A percentile compares a stretch with the other conserved stretches of the same genome.
phyloP scores from a whole-genome alignment of 2,113 vertebrate genomes.

The Pithys albifrons region DNA sequence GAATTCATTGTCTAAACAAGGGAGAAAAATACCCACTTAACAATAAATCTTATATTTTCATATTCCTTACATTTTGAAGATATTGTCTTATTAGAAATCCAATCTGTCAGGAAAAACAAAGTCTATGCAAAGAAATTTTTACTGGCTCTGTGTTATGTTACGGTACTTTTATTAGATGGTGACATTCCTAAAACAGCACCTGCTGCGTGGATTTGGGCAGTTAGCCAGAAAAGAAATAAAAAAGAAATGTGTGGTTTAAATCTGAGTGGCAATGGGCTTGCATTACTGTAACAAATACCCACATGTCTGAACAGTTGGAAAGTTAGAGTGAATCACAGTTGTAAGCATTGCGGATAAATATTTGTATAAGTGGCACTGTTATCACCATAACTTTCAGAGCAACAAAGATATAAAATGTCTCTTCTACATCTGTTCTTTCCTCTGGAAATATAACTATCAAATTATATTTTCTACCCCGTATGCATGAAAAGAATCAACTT shows the following conservation, averaged over 20 bases:
- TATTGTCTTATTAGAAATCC: conserved; percentile 61
- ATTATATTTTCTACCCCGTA: neutral
- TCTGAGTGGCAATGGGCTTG: conserved; percentile 18
- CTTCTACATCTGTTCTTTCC: conserved; percentile 33
- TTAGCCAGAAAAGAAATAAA: conserved; percentile 71
- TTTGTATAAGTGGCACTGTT: neutral
- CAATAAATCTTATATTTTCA: conserved; percentile 27
- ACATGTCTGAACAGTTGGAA: conserved; percentile 54
- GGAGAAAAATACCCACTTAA: neutral
- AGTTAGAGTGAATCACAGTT: conserved; percentile 15
- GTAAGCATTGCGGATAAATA: neutral
- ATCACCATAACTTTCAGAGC: neutral
- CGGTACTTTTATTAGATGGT: conserved; percentile 70
- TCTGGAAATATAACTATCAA: neutral
- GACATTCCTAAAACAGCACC: conserved; percentile 75
- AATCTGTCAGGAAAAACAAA: conserved; percentile 66
- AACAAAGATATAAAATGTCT: conserved; percentile 42
- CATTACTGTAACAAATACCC: conserved; percentile 53
- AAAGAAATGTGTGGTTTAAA: conserved; percentile 62
- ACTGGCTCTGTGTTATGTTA: conserved; percentile 73
- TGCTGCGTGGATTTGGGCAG: conserved; percentile 69
- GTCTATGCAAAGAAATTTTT: conserved; percentile 52
- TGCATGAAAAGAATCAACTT: neutral
- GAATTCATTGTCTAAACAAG: conserved; percentile 35
- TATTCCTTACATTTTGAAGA: conserved; percentile 37